These are phyloP conservation scores for Tromatobia lineatoria DNA, from an alignment of 2,888 invertebrate genomes.

Conservation along the genomic window DNA sequence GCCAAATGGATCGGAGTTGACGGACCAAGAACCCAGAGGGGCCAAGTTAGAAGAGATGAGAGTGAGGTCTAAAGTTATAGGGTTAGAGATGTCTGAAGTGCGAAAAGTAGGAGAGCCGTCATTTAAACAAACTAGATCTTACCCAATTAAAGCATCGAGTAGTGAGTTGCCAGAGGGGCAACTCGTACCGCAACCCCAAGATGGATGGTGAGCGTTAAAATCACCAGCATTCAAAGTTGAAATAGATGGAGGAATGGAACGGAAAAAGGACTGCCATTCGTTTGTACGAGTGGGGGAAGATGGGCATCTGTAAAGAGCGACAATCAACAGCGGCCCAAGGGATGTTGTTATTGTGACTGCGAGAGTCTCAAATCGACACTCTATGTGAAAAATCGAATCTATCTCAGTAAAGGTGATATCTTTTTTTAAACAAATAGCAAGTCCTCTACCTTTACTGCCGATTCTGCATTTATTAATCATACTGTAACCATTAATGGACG, in stretches of 20 bases:
- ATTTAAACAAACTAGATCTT: slow-evolving; percentile 4
- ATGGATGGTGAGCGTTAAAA: slow-evolving; percentile 22
- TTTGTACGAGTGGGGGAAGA: not conserved
- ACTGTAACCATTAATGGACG: not conserved
- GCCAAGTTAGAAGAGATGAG: not conserved
- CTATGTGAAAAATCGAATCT: not conserved
- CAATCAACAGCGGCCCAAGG: not conserved
- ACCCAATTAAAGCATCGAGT: not conserved
- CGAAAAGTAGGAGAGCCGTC: not conserved
- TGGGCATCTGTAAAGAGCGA: not conserved
- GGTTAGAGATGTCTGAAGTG: not conserved
- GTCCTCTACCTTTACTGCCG: not conserved
- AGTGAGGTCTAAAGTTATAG: slow-evolving; percentile 30
- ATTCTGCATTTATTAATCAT: not conserved
- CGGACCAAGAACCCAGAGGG: not conserved
- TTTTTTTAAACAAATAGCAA: slow-evolving; percentile 3
- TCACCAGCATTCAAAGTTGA: not conserved
- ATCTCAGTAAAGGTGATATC: not conserved
- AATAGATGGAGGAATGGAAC: not conserved
- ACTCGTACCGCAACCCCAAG: slow-evolving; percentile 12
- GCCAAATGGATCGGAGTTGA: not conserved
- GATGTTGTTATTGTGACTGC: not conserved
- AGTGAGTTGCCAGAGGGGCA: not conserved
- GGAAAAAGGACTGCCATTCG: not conserved
- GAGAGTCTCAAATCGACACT: not conserved